phyloP scores from a whole-genome alignment of 2,888 invertebrate genomes.

The Cephus spinipes region DNA sequence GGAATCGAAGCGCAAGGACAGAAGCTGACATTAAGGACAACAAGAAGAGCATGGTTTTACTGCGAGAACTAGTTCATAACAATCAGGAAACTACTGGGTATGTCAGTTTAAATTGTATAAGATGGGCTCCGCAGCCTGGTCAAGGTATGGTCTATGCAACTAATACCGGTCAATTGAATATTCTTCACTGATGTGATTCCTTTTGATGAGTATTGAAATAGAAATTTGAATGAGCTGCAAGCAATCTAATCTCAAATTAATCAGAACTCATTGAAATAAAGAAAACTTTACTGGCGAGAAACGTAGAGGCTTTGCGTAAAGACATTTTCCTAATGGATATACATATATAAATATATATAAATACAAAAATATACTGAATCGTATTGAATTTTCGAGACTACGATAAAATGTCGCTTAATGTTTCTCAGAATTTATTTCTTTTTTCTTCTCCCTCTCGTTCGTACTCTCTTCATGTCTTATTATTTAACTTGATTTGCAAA shows the following conservation, averaged over 20 bases:
- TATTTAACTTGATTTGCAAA: not conserved
- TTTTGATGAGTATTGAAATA: not conserved
- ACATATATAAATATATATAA: not conserved
- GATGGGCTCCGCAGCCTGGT: constrained; percentile 86
- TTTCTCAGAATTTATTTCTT: not conserved
- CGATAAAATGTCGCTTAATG: not conserved
- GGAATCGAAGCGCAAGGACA: constrained; percentile 28
- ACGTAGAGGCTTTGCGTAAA: not conserved
- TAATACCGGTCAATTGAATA: constrained; percentile 83
- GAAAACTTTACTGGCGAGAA: not conserved
- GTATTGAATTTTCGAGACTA: not conserved
- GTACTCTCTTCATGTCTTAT: not conserved
- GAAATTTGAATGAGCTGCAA: not conserved
- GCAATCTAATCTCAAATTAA: constrained; percentile 9
- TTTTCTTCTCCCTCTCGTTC: not conserved
- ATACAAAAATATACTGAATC: not conserved
- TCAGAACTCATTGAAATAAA: not conserved
- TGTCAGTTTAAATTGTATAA: constrained; percentile 84
- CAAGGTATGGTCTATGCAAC: constrained; percentile 89
- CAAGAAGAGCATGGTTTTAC: constrained; percentile 67
- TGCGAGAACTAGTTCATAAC: constrained; percentile 76
- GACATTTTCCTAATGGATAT: not conserved
- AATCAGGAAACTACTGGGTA: constrained; percentile 73
- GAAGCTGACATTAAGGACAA: constrained; percentile 45
- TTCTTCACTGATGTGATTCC: constrained; percentile 66